These are phyloP conservation scores for Mesitornis unicolor DNA, from an alignment of 2,113 vertebrate genomes.

Conservation along the genomic window DNA sequence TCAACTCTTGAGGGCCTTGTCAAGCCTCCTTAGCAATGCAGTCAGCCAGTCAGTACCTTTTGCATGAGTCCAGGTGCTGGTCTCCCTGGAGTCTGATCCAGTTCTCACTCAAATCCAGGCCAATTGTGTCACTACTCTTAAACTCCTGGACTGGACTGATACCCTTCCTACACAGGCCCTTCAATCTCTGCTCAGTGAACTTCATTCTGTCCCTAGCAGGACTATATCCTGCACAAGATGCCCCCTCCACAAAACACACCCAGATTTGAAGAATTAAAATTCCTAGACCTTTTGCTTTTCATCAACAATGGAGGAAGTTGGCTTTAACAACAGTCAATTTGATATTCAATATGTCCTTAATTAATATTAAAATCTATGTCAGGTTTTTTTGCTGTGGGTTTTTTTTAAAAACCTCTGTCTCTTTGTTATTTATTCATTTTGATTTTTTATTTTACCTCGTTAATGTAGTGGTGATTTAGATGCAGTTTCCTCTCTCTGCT, in stretches of 20 bases:
- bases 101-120: neutral
- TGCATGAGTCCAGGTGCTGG: neutral
- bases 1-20: neutral
- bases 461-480: constrained; percentile 70
- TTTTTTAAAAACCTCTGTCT: neutral
- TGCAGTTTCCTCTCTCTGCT: constrained; percentile 68
- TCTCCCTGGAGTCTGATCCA: neutral
- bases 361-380: constrained; percentile 47
- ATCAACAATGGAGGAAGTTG: neutral
- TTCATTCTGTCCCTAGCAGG: neutral
- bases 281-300: neutral
- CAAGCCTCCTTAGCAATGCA: neutral
- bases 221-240: neutral
- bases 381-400: neutral
- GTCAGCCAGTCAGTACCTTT: neutral
- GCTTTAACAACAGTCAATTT: neutral
- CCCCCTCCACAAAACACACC: neutral
- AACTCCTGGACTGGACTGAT: neutral
- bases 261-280: neutral
- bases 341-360: neutral
- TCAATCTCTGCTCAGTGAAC: neutral
- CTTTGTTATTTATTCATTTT: constrained; percentile 45
- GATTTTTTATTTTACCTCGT: constrained; percentile 62
- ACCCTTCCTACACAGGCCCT: neutral
- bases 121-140: neutral